These are phyloP conservation scores for Zaprionus tsacasi DNA, from an alignment of 1,140 invertebrate species.

Conservation along the genomic window DNA sequence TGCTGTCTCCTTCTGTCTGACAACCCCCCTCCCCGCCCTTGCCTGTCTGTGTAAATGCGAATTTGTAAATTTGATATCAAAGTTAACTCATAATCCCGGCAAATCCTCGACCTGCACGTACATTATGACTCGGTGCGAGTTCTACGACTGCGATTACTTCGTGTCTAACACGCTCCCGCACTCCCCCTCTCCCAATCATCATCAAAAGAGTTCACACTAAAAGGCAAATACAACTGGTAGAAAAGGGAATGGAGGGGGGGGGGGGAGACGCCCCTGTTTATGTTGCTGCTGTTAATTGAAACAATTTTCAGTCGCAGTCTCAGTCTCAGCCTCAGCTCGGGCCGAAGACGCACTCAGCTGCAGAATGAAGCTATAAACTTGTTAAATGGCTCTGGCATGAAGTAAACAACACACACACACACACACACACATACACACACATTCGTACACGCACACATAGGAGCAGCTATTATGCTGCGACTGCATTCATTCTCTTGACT, in stretches of 20 bases:
- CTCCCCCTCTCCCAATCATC: neutral
- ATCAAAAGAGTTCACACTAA: conserved; percentile 56
- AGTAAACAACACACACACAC: conserved; percentile 44
- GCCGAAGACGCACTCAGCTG: conserved; percentile 55
- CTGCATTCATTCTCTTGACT: conserved; percentile 46
- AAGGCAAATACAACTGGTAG: conserved; percentile 23
- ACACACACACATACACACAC: neutral
- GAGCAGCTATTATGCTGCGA: conserved; percentile 25
- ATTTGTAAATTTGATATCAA: conserved; percentile 55
- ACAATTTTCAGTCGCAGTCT: conserved; percentile 60
- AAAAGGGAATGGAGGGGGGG: neutral
- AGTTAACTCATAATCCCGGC: conserved; percentile 42
- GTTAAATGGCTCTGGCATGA: conserved; percentile 54
- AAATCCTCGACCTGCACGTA: conserved; percentile 26
- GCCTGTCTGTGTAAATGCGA: conserved; percentile 22
- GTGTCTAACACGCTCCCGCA: neutral
- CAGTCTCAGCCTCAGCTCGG: conserved; percentile 24
- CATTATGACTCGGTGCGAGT: neutral
- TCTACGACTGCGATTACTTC: neutral
- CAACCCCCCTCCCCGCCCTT: neutral
- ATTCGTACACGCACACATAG: neutral
- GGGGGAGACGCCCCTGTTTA: conserved; percentile 26
- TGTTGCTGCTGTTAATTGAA: conserved; percentile 64
- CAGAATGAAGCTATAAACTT: conserved; percentile 61
- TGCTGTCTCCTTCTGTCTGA: neutral